Evolutionary conservation across 2,888 invertebrate genomes (phyloP), one percentile per base, ranked within the genome.

Genomic region (Leptinotarsa peninsularis): DNA sequence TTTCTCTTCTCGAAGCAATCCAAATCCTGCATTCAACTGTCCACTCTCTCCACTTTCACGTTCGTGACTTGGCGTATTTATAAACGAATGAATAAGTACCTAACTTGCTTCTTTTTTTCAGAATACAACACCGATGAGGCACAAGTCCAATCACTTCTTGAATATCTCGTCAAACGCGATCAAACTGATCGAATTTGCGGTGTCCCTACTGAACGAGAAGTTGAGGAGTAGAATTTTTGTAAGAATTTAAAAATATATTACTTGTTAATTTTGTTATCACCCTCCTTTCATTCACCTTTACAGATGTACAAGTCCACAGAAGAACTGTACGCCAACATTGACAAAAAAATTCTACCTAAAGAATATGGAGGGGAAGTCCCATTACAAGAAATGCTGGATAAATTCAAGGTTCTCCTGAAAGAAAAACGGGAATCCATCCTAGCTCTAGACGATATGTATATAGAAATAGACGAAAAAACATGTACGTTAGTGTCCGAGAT

Each of bases 61-160:
- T 63, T 63, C 27, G 58, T 58, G 58, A 56, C 27, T 50, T 18
- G 1, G n/a, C n/a, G 23, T 33, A 54, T 33, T 23, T n/a, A 69
- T 23, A 69, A 69, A 23, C 33, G 33, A 69, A 23, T 69, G 4
- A 33, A 23, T 7, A 1, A 23, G 14, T 4, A 10, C 13, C 18
- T 17, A 10, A n/a, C 43, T 70, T 75, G 71, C 76, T 80, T 80
- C 76, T 80, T 80, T 74, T 72, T 90, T 90, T 49, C 89, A 95
- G 93, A 95, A 94, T 86, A 95, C 96, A 2, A 94, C 96, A 21
- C 97, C 97, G 3, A 95, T 97, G 94, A 90, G 97, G 27, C 96
- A 96, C 88, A 97, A 97, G 87, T 92, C 94, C 81, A 94, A 96
- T 0, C 96, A 97, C 86, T 95, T 96, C 84, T 90, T 97, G 75